A percentile compares a stretch with the other conserved stretches of the same genome.
phyloP scores from a whole-genome alignment of 2,888 invertebrate genomes.

The Galeopsomyia nigrocyanea region DNA sequence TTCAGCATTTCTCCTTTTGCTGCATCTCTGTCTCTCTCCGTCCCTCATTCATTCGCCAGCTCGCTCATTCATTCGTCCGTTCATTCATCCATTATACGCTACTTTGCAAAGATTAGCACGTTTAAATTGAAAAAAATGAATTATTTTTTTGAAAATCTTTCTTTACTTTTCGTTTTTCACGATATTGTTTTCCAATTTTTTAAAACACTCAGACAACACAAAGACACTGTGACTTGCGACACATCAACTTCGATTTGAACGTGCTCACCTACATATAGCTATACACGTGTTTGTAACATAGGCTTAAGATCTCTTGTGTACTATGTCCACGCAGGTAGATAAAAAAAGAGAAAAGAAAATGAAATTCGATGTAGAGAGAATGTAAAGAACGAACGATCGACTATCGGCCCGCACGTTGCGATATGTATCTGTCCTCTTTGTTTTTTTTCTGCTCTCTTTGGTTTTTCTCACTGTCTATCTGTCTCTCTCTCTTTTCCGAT shows the following conservation, averaged over 20 bases:
- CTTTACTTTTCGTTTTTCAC: background rate
- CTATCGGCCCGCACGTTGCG: no score
- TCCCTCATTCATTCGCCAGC: slow-evolving; percentile 1
- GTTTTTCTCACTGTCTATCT: slow-evolving; percentile 4
- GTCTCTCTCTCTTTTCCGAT: background rate
- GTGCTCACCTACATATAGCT: slow-evolving; percentile 4
- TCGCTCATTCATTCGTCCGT: background rate
- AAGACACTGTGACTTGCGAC: no score
- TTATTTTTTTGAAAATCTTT: background rate
- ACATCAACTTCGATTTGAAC: slow-evolving; percentile 6
- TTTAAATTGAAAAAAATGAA: slow-evolving; percentile 17
- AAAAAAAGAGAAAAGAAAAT: no score
- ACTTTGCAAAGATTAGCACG: slow-evolving; percentile 21
- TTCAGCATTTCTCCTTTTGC: slow-evolving; percentile 1
- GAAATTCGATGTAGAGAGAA: no score
- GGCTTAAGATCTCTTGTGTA: slow-evolving; percentile 27
- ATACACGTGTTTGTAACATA: slow-evolving; percentile 5
- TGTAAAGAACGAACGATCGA: no score
- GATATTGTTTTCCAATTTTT: background rate
- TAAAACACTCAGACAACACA: background rate
- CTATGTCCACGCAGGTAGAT: no score
- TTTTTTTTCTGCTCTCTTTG: background rate
- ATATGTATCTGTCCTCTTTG: no score
- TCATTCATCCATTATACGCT: slow-evolving; percentile 10
- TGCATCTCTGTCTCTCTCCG: background rate